These are phyloP conservation scores for Hipparchia semele DNA, from an alignment of 2,888 invertebrate genomes.

Conservation along the genomic window DNA sequence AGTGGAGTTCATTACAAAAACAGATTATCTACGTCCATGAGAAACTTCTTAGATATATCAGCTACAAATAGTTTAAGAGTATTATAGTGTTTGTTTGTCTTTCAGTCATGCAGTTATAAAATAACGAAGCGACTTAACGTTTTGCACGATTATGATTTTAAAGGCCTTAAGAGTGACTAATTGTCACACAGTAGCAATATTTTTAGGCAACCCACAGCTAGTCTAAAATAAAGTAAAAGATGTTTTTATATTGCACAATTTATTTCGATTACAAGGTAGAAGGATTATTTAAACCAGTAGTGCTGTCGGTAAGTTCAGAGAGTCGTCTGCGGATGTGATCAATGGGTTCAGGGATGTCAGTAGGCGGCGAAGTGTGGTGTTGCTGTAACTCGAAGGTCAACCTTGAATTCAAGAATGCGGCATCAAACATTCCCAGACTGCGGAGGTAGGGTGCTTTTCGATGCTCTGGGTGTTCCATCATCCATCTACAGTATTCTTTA, in stretches of 20 bases:
- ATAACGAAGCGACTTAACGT: too few species aligned
- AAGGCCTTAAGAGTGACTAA: too few species aligned
- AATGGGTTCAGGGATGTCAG: conserved; percentile 57
- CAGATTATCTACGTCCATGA: not conserved
- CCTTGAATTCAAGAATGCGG: conserved; percentile 64
- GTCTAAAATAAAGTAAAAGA: too few species aligned
- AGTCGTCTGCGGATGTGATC: conserved; percentile 63
- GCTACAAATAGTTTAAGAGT: too few species aligned
- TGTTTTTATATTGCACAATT: not conserved
- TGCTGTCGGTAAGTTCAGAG: conserved; percentile 61
- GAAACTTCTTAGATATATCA: not conserved
- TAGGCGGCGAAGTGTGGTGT: conserved; percentile 40
- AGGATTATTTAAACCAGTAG: not conserved
- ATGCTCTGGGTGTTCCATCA: conserved; percentile 80
- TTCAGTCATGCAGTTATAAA: too few species aligned
- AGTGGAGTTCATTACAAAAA: not conserved
- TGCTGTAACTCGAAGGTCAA: conserved; percentile 61
- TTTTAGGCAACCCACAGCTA: too few species aligned
- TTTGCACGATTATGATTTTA: too few species aligned
- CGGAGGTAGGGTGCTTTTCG: conserved; percentile 79
- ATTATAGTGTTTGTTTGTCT: too few species aligned
- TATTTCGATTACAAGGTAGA: not conserved
- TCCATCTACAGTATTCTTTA: conserved; percentile 82
- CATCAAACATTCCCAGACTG: conserved; percentile 80
- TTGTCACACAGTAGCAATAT: too few species aligned